Conservation (phyloP, 1,140 invertebrate genomes). For the Aphaenogaster ashmeadi region DNA sequence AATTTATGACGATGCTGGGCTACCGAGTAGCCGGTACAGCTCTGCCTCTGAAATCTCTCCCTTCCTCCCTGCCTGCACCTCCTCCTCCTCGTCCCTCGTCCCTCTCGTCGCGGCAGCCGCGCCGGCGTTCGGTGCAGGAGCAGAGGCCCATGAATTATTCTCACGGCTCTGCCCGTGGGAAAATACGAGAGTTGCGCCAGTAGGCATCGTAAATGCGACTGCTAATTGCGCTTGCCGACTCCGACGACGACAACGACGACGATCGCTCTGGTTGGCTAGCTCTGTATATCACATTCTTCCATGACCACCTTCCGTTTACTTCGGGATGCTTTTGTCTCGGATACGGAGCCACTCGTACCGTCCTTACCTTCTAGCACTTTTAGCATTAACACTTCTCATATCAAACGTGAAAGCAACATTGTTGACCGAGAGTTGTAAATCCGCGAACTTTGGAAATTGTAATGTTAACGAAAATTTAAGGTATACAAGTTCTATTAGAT, state of each 20-base stretch:
- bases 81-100: neutral
- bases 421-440: neutral
- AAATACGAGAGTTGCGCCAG: constrained; percentile 84
- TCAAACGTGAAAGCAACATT: neutral
- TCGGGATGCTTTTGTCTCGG: constrained; percentile 2
- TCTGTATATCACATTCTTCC: constrained; percentile 71
- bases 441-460: neutral
- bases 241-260: constrained; percentile 50
- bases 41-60: constrained; percentile 47
- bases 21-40: constrained; percentile 59
- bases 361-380: neutral
- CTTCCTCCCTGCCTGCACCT: neutral
- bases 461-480: neutral
- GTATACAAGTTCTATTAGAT: no score
- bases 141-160: constrained; percentile 85
- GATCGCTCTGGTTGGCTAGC: constrained; percentile 28
- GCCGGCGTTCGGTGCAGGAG: constrained; percentile 69
- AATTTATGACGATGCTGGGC: constrained; percentile 74
- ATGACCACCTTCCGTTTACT: constrained; percentile 35
- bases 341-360: neutral
- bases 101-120: constrained; percentile 53
- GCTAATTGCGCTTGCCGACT: constrained; percentile 83
- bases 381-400: neutral
- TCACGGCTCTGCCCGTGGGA: constrained; percentile 85
- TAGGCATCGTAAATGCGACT: constrained; percentile 84